Base-by-base conservation (phyloP, 2,888 invertebrate genomes). In the Caenorhabditis macrosperma region DNA sequence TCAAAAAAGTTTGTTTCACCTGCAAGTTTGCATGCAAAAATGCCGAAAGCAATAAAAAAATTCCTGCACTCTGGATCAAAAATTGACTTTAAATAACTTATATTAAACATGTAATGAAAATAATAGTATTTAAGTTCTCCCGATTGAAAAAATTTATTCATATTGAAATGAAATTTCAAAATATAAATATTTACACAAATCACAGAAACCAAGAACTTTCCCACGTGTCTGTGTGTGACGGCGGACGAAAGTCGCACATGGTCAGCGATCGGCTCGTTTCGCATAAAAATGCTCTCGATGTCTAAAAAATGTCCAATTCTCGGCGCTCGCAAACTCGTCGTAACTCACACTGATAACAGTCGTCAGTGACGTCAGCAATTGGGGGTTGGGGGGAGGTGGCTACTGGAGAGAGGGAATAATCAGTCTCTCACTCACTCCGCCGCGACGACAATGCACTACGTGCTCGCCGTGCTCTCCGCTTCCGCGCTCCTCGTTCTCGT, bases 211-310 rank as follows among this genome's bases (percentile, higher is more conserved):
- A 38, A 12, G 12, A 38, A 38, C 38, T n/a, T n/a, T n/a, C n/a
- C n/a, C n/a, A n/a, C n/a, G n/a, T n/a, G 38, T 38, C 38, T 38
- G 7, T 38, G 9, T 15, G n/a, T n/a, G n/a, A n/a, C n/a, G n/a
- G n/a, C n/a, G n/a, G n/a, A n/a, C n/a, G n/a, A 41, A 59, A 59
- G 7, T 24, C 44, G 7, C n/a, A 10, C 30, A 55, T 24, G 17
- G 20, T 10, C 30, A 22, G 30, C 17, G 30, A 2, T 20, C 22
- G 35, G 33, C 38, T 15, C 41, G 60, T 44, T 38, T 20, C 33
- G 57, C n/a, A n/a, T n/a, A n/a, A 59, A 60, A 69, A 59, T 20
- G 68, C 24, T 68, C 66, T 55, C 38, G 66, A 57, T 57, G 55
- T 67, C 69, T 69, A 48, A n/a, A 24, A 33, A 48, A 48, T 57